Evolutionary conservation across 2,888 invertebrate species (phyloP).

Genomic region (Chalcosyrphus nemorum): DNA sequence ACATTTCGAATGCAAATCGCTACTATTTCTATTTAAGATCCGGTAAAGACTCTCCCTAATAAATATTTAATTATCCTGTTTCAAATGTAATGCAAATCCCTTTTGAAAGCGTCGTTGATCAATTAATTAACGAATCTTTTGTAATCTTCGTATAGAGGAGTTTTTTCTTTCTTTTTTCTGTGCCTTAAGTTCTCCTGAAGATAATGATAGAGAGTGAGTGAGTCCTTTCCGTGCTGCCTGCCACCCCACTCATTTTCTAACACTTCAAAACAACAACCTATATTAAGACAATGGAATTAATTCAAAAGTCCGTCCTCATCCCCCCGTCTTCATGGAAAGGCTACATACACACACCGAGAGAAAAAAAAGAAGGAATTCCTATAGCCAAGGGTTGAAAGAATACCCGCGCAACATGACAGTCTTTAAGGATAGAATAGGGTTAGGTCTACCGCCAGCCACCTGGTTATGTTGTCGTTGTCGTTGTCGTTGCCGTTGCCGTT

Average conservation of each 20-base stretch:
- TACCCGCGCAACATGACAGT: conserved; percentile 59
- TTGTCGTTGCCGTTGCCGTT: conserved; percentile 38
- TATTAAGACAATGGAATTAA: conserved; percentile 73
- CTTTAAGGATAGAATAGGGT: conserved; percentile 65
- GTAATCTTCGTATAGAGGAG: conserved; percentile 60
- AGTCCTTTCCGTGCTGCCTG: conserved; percentile 35
- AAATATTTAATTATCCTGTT: conserved; percentile 76
- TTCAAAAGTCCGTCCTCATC: conserved; percentile 70
- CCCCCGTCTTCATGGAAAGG: conserved; percentile 27
- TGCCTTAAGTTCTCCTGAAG: conserved; percentile 1
- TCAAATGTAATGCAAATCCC: conserved; percentile 72
- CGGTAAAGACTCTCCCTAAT: conserved; percentile 69
- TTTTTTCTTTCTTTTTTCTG: conserved; percentile 22
- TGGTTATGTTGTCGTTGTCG: conserved; percentile 61
- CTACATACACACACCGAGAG: neutral
- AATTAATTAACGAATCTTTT: conserved; percentile 73
- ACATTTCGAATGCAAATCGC: conserved; percentile 45
- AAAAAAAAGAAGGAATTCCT: conserved; percentile 38
- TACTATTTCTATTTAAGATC: conserved; percentile 46
- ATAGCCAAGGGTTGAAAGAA: conserved; percentile 66
- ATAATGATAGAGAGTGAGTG: conserved; percentile 3
- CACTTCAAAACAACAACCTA: conserved; percentile 72
- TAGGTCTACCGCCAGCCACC: conserved; percentile 69
- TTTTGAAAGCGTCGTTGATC: conserved; percentile 73
- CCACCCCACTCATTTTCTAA: conserved; percentile 35